Percentiles rank a stretch among this genome's conserved stretches.
Evolutionary conservation across 2,113 vertebrate species (phyloP).

Genomic region (Columba livia): DNA sequence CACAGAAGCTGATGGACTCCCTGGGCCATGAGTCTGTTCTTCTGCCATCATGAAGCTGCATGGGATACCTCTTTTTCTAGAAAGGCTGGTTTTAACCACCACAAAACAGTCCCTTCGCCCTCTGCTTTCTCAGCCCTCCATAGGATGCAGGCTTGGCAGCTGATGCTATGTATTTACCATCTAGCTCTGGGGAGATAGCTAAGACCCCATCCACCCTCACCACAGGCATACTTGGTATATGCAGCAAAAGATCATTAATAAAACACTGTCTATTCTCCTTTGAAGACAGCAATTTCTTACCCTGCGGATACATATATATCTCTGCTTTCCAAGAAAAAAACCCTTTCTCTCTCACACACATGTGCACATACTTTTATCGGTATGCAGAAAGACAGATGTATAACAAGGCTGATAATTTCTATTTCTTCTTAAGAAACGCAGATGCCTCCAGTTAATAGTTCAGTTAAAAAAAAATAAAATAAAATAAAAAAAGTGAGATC

Average conservation of each 20-base stretch:
- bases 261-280: not conserved
- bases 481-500: not conserved
- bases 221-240: not conserved
- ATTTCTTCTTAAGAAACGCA: not conserved
- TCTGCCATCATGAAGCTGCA: not conserved
- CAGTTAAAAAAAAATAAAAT: not conserved
- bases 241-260: not conserved
- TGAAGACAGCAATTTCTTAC: not conserved
- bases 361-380: not conserved
- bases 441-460: not conserved
- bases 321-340: not conserved
- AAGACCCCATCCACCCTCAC: not conserved
- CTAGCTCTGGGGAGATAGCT: not conserved
- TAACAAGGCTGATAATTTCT: not conserved
- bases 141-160: not conserved
- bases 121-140: not conserved
- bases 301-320: not conserved
- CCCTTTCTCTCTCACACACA: not conserved
- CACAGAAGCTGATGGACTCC: accelerated
- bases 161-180: not conserved
- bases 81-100: not conserved
- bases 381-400: accelerated
- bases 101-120: not conserved
- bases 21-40: not conserved
- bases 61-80: not conserved